Evolutionary conservation across 92 coral and sea anemone species (phyloP).

Genomic region (Porites cylindrica): DNA sequence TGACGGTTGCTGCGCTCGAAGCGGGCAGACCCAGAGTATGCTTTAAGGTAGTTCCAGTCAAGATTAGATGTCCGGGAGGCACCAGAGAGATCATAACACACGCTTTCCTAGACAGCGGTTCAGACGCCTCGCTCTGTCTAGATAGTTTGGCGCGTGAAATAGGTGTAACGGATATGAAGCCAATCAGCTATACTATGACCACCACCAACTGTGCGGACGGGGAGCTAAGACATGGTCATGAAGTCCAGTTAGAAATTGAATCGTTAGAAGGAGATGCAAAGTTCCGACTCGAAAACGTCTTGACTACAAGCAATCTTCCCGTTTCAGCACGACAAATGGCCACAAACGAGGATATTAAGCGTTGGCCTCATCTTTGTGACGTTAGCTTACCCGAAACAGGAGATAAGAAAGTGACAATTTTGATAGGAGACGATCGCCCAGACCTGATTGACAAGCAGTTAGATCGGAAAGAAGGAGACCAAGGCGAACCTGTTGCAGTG

Average conservation of each 20-base stretch:
- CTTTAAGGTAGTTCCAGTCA: no score
- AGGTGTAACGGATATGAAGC: conserved; percentile 49
- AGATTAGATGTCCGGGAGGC: no score
- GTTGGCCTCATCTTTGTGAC: conserved; percentile 78
- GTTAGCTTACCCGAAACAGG: conserved; percentile 62
- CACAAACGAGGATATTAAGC: conserved; percentile 56
- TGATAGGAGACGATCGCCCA: conserved; percentile 79
- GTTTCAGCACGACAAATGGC: conserved; percentile 65
- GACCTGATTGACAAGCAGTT: conserved; percentile 61
- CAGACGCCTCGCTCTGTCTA: no score
- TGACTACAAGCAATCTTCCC: conserved; percentile 71
- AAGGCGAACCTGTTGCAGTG: conserved; percentile 73
- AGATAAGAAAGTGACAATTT: conserved; percentile 60
- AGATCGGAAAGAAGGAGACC: conserved; percentile 62
- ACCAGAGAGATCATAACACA: no score
- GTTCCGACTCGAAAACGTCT: conserved; percentile 54
- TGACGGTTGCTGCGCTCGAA: no score
- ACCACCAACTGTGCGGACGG: conserved; percentile 59
- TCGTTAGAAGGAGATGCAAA: conserved; percentile 64
- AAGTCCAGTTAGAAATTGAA: no score
- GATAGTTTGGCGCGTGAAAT: no score
- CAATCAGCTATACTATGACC: conserved; percentile 63
- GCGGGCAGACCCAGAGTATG: no score
- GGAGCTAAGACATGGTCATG: conserved; percentile 53
- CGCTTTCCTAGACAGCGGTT: no score